phyloP scores from a whole-genome alignment of 2,888 invertebrate species.

The Synergus japonicus region DNA sequence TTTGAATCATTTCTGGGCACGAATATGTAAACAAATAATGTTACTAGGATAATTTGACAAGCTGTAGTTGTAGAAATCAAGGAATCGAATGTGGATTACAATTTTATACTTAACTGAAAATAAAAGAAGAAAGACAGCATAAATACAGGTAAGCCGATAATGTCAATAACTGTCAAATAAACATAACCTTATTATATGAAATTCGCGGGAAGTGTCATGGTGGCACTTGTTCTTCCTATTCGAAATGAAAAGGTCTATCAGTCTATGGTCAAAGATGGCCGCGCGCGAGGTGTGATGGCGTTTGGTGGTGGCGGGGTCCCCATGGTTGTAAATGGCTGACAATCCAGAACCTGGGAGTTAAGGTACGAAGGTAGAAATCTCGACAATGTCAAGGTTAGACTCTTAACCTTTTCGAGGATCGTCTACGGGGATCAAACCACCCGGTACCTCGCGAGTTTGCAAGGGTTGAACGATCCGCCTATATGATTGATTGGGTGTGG shows the following conservation, averaged over 20 bases:
- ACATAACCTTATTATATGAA: too few species aligned
- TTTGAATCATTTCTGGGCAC: too few species aligned
- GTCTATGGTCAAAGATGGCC: constrained; percentile 17
- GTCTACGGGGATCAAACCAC: constrained; percentile 5
- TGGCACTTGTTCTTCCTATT: too few species aligned
- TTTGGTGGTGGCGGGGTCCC: constrained; percentile 39
- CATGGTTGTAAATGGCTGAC: constrained; percentile 53
- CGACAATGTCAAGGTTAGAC: constrained; percentile 15
- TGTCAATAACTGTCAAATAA: too few species aligned
- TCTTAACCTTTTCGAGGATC: not conserved
- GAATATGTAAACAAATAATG: too few species aligned
- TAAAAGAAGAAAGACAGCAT: too few species aligned
- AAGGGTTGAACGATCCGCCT: constrained; percentile 44
- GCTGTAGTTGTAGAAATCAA: too few species aligned
- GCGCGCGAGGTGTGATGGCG: constrained; percentile 44
- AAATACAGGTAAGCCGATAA: too few species aligned
- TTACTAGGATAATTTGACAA: too few species aligned
- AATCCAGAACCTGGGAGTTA: constrained; percentile 48
- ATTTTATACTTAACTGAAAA: too few species aligned
- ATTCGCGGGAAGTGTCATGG: not conserved
- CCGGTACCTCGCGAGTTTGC: constrained; percentile 29
- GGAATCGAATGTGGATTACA: too few species aligned
- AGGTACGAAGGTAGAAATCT: constrained; percentile 46
- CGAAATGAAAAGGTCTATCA: not conserved
- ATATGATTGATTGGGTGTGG: constrained; percentile 44